These are phyloP conservation scores for Rhopalosiphum nymphaeae DNA, from an alignment of 2,888 invertebrate genomes.

Conservation along the genomic window DNA sequence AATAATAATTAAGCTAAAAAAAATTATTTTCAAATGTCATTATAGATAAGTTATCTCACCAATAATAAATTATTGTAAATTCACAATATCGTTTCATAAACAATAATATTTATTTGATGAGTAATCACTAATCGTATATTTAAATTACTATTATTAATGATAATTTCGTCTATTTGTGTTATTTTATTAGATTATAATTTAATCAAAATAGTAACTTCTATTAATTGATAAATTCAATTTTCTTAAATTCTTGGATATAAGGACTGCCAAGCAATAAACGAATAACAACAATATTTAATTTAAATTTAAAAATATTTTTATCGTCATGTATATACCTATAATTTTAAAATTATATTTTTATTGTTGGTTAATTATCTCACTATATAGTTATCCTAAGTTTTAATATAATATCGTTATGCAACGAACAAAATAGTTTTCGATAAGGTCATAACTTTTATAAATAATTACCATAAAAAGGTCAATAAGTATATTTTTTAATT, in stretches of 20 bases:
- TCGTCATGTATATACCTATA: neutral
- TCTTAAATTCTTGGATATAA: neutral
- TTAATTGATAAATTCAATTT: neutral
- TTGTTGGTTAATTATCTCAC: neutral
- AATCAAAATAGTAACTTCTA: neutral
- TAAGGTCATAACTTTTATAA: neutral
- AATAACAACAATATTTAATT: neutral
- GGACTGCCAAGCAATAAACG: neutral
- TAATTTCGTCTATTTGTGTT: neutral
- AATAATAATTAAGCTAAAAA: neutral
- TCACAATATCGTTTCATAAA: neutral
- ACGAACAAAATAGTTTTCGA: neutral
- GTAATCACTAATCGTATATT: neutral
- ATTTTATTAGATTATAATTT: neutral
- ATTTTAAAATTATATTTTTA: neutral
- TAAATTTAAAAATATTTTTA: neutral
- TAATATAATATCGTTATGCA: neutral
- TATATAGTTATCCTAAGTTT: neutral
- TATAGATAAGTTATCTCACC: neutral
- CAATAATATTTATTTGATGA: neutral
- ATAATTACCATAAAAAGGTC: conserved; percentile 21
- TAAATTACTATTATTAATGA: neutral
- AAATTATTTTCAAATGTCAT: neutral
- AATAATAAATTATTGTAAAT: neutral
- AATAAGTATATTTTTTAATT: conserved; percentile 42